These are phyloP conservation scores for Napeogenes inachia DNA, from an alignment of 2,888 invertebrate genomes.

Conservation along the genomic window DNA sequence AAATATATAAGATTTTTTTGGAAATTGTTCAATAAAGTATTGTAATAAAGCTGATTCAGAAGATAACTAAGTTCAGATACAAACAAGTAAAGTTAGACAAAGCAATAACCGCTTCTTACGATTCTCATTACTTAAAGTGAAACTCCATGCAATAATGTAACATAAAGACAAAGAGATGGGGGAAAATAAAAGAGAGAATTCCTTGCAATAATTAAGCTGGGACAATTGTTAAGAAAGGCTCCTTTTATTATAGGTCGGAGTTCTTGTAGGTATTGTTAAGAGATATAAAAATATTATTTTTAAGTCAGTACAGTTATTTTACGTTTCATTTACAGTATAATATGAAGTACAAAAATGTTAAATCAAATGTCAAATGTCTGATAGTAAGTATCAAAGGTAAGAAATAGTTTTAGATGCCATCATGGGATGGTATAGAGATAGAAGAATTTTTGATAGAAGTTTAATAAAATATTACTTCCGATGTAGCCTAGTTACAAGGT, in stretches of 20 bases:
- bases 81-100: conserved; percentile 16
- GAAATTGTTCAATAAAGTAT: background rate
- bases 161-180: conserved; percentile 22
- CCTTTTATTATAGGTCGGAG: conserved; percentile 6
- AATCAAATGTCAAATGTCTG: too few species aligned
- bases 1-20: too few species aligned
- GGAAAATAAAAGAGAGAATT: conserved; percentile 20
- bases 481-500: too few species aligned
- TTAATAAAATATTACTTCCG: too few species aligned
- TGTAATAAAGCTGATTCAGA: background rate
- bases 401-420: too few species aligned
- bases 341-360: too few species aligned
- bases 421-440: too few species aligned
- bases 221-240: conserved; percentile 20
- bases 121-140: conserved; percentile 23
- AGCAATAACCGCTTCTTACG: conserved; percentile 17
- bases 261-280: conserved; percentile 1
- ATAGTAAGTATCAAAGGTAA: too few species aligned
- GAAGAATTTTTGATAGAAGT: too few species aligned
- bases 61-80: conserved; percentile 7
- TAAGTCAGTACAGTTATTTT: background rate
- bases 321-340: background rate
- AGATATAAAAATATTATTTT: background rate
- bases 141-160: conserved; percentile 20
- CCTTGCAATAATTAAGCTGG: conserved; percentile 24